phyloP scores from a whole-genome alignment of 2,888 invertebrate species.

The Erannis defoliaria region DNA sequence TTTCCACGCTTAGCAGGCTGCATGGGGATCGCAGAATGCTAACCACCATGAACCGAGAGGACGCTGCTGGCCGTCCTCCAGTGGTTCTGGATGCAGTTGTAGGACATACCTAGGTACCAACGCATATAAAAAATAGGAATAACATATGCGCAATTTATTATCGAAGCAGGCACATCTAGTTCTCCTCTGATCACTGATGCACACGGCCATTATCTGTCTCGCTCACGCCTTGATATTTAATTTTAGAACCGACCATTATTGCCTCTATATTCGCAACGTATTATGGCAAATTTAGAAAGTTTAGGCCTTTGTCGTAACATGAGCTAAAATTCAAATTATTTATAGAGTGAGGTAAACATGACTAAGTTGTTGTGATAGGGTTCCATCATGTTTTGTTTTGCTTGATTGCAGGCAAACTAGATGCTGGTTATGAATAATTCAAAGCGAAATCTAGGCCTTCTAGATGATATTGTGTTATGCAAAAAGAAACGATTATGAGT shows the following conservation, averaged over 20 bases:
- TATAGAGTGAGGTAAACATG: too few relatives aligned
- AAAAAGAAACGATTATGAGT: constrained; percentile 6
- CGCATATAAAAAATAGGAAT: too few relatives aligned
- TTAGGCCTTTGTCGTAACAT: constrained; percentile 10
- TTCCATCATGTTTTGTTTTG: neutral
- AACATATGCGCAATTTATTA: neutral
- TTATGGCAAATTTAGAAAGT: neutral
- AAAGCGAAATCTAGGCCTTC: constrained; percentile 43
- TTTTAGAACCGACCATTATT: constrained; percentile 70
- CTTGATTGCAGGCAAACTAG: constrained; percentile 6
- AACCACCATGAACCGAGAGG: too few relatives aligned
- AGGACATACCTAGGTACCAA: too few relatives aligned
- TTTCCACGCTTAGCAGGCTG: too few relatives aligned
- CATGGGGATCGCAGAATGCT: too few relatives aligned
- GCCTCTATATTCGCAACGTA: constrained; percentile 66
- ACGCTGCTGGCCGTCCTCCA: too few relatives aligned
- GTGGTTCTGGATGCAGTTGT: too few relatives aligned
- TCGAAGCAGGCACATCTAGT: constrained; percentile 41
- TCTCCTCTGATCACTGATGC: constrained; percentile 44
- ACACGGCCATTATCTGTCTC: constrained; percentile 68
- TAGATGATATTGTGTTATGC: constrained; percentile 15
- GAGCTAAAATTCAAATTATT: constrained; percentile 33
- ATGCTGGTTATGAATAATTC: constrained; percentile 61
- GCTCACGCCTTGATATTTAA: constrained; percentile 78
- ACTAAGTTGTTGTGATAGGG: constrained; percentile 35